These are phyloP conservation scores for Diadema setosum DNA, from an alignment of 35 echinoderm and acorn worm genomes.

Conservation along the genomic window DNA sequence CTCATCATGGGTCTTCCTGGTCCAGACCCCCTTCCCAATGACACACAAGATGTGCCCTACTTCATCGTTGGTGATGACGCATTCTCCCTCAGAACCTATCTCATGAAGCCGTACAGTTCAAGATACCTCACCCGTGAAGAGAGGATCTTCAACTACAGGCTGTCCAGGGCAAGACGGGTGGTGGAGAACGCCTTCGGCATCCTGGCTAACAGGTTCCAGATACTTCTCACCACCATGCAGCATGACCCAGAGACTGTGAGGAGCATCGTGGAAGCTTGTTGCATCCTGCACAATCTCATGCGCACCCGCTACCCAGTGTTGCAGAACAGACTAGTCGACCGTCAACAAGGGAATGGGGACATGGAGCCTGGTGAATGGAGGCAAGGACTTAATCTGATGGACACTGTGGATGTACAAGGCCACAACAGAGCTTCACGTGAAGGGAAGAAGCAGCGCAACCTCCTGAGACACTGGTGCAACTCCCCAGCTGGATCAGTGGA, in stretches of 20 bases:
- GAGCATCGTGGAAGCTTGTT: neutral
- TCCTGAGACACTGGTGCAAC: neutral
- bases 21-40: slow-evolving; percentile 21
- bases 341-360: neutral
- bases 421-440: slow-evolving; percentile 26
- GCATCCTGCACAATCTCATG: slow-evolving; percentile 3
- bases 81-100: neutral
- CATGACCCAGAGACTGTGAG: neutral
- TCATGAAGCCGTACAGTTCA: slow-evolving; percentile 46
- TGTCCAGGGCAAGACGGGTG: neutral
- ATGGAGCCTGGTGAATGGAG: slow-evolving; percentile 11
- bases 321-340: slow-evolving; percentile 16
- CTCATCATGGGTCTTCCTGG: slow-evolving; percentile 17
- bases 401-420: slow-evolving; percentile 5
- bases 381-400: neutral
- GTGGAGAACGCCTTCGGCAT: slow-evolving; percentile 58
- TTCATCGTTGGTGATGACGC: slow-evolving; percentile 53
- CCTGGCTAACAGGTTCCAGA: slow-evolving; percentile 39
- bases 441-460: neutral
- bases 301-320: neutral
- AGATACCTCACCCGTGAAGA: neutral
- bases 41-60: slow-evolving; percentile 57
- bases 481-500: slow-evolving; percentile 23
- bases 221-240: slow-evolving; percentile 22
- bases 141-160: neutral